A percentile compares a stretch with the other conserved stretches of the same genome.
Conservation (phyloP, 2,888 invertebrate species). For the Hemistola chrysoprasaria region DNA sequence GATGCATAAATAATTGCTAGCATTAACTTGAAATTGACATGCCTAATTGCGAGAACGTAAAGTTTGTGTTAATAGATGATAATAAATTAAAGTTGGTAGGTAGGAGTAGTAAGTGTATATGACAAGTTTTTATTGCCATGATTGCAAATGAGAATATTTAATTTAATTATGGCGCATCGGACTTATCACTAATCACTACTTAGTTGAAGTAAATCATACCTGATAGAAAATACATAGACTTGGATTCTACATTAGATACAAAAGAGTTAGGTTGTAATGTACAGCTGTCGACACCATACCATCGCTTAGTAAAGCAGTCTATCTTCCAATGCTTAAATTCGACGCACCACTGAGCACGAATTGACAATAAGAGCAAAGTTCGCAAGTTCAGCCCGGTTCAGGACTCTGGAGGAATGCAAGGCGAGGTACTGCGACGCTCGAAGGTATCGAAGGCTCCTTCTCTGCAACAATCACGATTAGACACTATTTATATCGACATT, state of each 20-base stretch:
- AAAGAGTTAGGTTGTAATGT: no score
- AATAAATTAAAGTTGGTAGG: no score
- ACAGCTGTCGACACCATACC: no score
- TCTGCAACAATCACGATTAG: conserved; percentile 71
- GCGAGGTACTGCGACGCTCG: conserved; percentile 38
- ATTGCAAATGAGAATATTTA: no score
- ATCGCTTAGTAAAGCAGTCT: no score
- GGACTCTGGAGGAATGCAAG: conserved; percentile 75
- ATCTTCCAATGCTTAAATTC: conserved; percentile 4
- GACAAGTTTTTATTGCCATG: no score
- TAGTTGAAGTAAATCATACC: no score
- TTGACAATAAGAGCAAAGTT: conserved; percentile 80
- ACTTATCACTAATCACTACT: no score
- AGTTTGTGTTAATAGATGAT: conserved; percentile 5
- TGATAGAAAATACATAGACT: no score
- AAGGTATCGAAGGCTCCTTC: conserved; percentile 42
- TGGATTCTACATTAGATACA: no score
- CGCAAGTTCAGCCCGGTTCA: conserved; percentile 68
- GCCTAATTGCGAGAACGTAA: conserved; percentile 39
- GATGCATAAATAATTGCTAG: conserved; percentile 54
- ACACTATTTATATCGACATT: conserved; percentile 71
- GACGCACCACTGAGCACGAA: conserved; percentile 74
- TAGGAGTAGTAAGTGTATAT: no score
- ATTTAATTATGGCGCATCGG: conserved; percentile 3
- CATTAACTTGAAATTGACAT: conserved; percentile 42